Conservation (phyloP, 2,113 vertebrate species). For the Odocoileus virginianus region DNA sequence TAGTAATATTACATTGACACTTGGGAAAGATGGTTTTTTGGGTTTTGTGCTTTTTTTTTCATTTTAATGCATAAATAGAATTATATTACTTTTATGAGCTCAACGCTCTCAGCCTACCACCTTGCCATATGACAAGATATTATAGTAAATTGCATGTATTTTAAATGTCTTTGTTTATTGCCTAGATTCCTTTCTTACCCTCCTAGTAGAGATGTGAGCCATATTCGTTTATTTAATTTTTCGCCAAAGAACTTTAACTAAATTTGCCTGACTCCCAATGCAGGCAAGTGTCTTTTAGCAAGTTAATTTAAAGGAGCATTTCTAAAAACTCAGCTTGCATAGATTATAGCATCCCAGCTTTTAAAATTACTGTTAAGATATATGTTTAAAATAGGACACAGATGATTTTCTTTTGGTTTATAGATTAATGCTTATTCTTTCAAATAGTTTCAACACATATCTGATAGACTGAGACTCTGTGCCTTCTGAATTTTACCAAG, state of each 20-base stretch:
- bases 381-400: not conserved
- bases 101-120: not conserved
- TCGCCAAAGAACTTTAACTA: constrained; percentile 5
- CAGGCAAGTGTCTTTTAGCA: constrained; percentile 2
- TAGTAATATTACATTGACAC: not conserved
- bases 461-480: not conserved
- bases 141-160: not conserved
- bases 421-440: constrained; percentile 26
- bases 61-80: constrained; percentile 20
- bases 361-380: not conserved
- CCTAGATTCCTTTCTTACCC: not conserved
- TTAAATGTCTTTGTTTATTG: constrained; percentile 11
- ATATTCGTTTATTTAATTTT: not conserved
- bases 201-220: not conserved
- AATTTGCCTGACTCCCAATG: not conserved
- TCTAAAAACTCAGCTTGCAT: not conserved
- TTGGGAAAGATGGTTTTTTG: not conserved
- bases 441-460: constrained; percentile 4
- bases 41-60: not conserved
- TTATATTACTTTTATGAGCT: not conserved
- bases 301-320: constrained; percentile 13
- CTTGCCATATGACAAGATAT: not conserved
- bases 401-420: constrained; percentile 6
- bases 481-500: constrained; percentile 27
- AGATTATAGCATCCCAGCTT: not conserved